Percentiles rank a stretch among this genome's conserved stretches.
phyloP scores from a whole-genome alignment of 2,797 vertebrate genomes.

The Melanotaenia parkinsoni region DNA sequence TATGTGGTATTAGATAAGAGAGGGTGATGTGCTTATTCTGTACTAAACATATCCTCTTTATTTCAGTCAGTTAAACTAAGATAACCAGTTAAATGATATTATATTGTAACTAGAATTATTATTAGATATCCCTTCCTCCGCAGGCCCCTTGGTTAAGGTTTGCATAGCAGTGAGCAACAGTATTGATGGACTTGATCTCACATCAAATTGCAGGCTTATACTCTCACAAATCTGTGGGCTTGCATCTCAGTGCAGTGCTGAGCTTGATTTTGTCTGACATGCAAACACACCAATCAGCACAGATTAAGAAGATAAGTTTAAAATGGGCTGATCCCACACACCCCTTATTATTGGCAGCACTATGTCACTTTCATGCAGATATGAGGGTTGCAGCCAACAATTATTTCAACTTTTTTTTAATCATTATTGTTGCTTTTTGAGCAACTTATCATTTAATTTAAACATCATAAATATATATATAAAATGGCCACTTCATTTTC shows the following conservation, averaged over 20 bases:
- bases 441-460: neutral
- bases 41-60: conserved; percentile 8
- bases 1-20: conserved; percentile 15
- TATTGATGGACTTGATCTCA: conserved; percentile 72
- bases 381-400: neutral
- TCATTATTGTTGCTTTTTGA: neutral
- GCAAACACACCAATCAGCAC: conserved; percentile 54
- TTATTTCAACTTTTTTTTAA: neutral
- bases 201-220: conserved; percentile 63
- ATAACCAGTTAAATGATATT: conserved; percentile 36
- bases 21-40: conserved; percentile 2
- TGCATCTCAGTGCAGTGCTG: conserved; percentile 62
- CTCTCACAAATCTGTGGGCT: conserved; percentile 50
- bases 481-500: neutral
- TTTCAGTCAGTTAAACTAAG: conserved; percentile 30
- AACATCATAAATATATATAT: too few relatives aligned
- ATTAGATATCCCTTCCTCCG: conserved; percentile 33
- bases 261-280: conserved; percentile 50
- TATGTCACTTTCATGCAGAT: conserved; percentile 25
- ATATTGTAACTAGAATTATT: neutral
- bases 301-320: conserved; percentile 60
- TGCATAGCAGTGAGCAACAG: conserved; percentile 43
- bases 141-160: conserved; percentile 53
- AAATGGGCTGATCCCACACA: conserved; percentile 48
- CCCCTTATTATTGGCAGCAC: conserved; percentile 41